Percentiles rank a stretch among this genome's conserved stretches.
Conservation (phyloP, 1,140 invertebrate species). For the Drosophila nikananu region DNA sequence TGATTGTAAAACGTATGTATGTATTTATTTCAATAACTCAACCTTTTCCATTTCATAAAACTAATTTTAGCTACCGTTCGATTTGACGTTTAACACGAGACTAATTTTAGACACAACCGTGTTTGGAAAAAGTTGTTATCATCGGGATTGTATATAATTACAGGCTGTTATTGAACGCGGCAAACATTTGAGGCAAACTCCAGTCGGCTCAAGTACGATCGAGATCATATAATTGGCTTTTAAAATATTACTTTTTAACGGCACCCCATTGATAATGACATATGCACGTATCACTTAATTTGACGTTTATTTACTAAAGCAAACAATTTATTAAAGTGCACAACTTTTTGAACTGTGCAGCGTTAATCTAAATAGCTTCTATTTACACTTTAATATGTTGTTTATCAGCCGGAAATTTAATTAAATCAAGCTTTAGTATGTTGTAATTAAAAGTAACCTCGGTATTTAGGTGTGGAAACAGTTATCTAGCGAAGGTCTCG, state of each 20-base stretch:
- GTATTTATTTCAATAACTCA: background rate
- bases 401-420: background rate
- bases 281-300: slow-evolving; percentile 1
- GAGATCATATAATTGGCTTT: slow-evolving; percentile 3
- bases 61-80: background rate
- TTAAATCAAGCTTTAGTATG: background rate
- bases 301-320: background rate
- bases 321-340: slow-evolving; percentile 1
- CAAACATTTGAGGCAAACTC: slow-evolving; percentile 4
- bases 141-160: slow-evolving; percentile 23
- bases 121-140: slow-evolving; percentile 23
- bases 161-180: slow-evolving; percentile 19
- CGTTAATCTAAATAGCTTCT: slow-evolving; percentile 1
- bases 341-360: background rate
- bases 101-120: slow-evolving; percentile 19
- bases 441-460: slow-evolving; percentile 8
- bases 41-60: background rate
- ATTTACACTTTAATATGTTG: background rate
- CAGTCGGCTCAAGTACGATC: slow-evolving; percentile 16
- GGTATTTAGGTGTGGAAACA: background rate
- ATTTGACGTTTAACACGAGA: slow-evolving; percentile 24
- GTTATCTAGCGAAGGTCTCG: background rate
- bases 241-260: slow-evolving; percentile 8
- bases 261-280: no score
- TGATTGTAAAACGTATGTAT: background rate